Percentiles rank a stretch among this genome's conserved stretches.
Conservation (phyloP, 2,797 vertebrate species). For the Okamejei kenojei region DNA sequence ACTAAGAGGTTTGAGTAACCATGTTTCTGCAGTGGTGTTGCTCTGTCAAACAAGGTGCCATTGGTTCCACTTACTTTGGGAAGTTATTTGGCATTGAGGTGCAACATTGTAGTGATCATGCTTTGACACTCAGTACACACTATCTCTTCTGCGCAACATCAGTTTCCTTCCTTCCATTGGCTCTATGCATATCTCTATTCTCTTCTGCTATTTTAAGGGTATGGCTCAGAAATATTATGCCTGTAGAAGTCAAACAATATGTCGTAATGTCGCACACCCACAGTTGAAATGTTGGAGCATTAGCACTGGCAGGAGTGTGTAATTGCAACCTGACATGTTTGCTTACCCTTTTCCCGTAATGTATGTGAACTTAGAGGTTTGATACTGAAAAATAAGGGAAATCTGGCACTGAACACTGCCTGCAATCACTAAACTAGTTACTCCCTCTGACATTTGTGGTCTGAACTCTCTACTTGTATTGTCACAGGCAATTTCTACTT, state of each 20-base stretch:
- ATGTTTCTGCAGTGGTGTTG: no score
- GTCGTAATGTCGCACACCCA: background rate
- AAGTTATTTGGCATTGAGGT: no score
- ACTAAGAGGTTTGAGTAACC: no score
- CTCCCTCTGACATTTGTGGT: background rate
- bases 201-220: background rate
- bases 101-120: no score
- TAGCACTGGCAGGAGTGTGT: no score
- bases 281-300: no score
- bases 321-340: background rate
- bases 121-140: background rate
- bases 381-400: background rate
- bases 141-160: background rate
- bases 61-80: no score
- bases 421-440: background rate
- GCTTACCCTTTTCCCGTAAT: background rate
- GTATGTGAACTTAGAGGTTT: background rate
- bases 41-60: no score
- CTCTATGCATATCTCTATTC: background rate
- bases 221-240: background rate
- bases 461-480: background rate
- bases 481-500: background rate
- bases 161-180: background rate
- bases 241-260: background rate
- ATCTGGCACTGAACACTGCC: background rate